These are phyloP conservation scores for Orussus abietinus DNA, from an alignment of 1,140 invertebrate species.

Conservation along the genomic window DNA sequence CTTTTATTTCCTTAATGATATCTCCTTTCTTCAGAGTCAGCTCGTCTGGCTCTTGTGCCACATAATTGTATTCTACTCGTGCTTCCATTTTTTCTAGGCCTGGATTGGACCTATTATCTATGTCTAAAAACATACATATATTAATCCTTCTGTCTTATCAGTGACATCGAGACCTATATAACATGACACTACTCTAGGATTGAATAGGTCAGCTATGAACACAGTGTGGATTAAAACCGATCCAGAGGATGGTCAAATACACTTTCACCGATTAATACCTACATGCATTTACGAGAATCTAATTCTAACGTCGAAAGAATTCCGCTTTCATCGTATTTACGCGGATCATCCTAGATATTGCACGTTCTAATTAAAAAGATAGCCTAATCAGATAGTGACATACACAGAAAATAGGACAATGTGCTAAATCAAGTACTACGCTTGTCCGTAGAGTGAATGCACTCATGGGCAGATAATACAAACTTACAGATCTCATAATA, in stretches of 20 bases:
- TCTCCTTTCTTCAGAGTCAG: conserved; percentile 85
- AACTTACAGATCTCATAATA: conserved; percentile 24
- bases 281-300: not conserved
- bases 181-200: too few relatives aligned
- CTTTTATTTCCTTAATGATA: conserved; percentile 78
- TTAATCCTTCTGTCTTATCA: not conserved
- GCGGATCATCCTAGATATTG: too few relatives aligned
- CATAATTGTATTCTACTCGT: conserved; percentile 77
- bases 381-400: conserved; percentile 12
- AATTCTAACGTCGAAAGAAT: conserved; percentile 1
- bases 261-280: conserved; percentile 2
- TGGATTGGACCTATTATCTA: conserved; percentile 6
- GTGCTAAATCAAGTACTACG: conserved; percentile 17
- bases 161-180: not conserved
- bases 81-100: conserved; percentile 58
- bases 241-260: not conserved
- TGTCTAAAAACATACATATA: conserved; percentile 9
- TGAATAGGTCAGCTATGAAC: too few relatives aligned
- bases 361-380: conserved; percentile 9
- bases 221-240: too few relatives aligned
- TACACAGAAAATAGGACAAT: conserved; percentile 18
- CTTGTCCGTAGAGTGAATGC: conserved; percentile 11
- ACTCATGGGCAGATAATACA: conserved; percentile 3
- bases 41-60: conserved; percentile 77
- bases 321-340: conserved; percentile 1